These are phyloP conservation scores for Gadopsis marmoratus DNA, from an alignment of 2,797 vertebrate species.

Conservation along the genomic window DNA sequence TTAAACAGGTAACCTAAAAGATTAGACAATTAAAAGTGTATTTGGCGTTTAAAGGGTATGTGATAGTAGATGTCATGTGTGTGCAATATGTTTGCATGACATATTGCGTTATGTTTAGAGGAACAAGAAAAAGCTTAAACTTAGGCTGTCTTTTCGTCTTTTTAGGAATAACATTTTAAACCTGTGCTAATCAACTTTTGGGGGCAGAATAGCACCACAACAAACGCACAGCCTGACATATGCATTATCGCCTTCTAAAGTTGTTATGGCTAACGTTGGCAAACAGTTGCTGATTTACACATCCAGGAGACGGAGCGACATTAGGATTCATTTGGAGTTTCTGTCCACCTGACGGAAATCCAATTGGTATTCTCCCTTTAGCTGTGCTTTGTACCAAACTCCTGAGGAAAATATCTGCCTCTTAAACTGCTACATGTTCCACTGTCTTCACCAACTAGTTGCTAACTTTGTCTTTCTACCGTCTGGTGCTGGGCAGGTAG, in stretches of 20 bases:
- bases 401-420: background rate
- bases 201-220: background rate
- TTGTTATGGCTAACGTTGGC: background rate
- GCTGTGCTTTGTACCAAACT: background rate
- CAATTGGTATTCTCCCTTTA: background rate
- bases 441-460: background rate
- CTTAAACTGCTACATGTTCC: background rate
- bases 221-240: background rate
- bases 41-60: background rate
- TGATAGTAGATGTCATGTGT: background rate
- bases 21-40: background rate
- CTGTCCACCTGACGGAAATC: background rate
- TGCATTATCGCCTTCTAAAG: background rate
- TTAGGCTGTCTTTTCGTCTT: background rate
- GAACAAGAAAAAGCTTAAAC: background rate
- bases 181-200: background rate
- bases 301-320: background rate
- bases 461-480: background rate
- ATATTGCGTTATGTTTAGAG: background rate
- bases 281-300: background rate
- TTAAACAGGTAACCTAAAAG: background rate
- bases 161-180: background rate
- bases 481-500: background rate
- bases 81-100: background rate
- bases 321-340: background rate